Evolutionary conservation across 35 echinoderm and acorn worm species (phyloP).

Genomic region (Anneissia japonica): DNA sequence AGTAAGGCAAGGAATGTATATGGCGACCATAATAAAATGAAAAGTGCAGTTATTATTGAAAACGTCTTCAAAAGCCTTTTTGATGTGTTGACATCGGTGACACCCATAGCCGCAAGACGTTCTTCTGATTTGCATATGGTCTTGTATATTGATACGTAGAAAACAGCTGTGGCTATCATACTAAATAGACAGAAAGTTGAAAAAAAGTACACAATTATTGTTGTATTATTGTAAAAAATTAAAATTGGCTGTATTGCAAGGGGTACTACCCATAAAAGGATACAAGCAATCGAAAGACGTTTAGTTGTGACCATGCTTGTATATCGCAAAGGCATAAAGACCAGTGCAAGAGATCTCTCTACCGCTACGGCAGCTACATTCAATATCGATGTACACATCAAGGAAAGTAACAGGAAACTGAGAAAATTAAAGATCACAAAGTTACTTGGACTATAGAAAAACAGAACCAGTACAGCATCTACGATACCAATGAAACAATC

Average conservation of each 20-base stretch:
- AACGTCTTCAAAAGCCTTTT: background rate
- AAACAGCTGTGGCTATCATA: background rate
- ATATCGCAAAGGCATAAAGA: background rate
- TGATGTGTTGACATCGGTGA: background rate
- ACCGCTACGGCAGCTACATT: background rate
- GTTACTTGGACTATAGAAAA: too few relatives aligned
- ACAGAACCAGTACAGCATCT: too few relatives aligned
- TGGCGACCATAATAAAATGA: background rate
- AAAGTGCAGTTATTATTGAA: background rate
- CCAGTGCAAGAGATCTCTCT: background rate
- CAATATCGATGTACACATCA: background rate
- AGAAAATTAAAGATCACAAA: background rate
- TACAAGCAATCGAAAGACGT: background rate
- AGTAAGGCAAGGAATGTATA: background rate
- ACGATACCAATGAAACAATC: background rate
- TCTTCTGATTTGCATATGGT: background rate
- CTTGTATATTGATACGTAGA: background rate
- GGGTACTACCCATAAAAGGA: background rate
- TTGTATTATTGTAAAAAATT: background rate
- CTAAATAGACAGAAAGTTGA: background rate
- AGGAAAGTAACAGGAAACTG: background rate
- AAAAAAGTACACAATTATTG: background rate
- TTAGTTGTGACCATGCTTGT: background rate
- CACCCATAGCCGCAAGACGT: background rate
- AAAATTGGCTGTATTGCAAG: background rate